Evolutionary conservation across 1,140 invertebrate genomes (phyloP).

Genomic region (Mercenaria mercenaria): DNA sequence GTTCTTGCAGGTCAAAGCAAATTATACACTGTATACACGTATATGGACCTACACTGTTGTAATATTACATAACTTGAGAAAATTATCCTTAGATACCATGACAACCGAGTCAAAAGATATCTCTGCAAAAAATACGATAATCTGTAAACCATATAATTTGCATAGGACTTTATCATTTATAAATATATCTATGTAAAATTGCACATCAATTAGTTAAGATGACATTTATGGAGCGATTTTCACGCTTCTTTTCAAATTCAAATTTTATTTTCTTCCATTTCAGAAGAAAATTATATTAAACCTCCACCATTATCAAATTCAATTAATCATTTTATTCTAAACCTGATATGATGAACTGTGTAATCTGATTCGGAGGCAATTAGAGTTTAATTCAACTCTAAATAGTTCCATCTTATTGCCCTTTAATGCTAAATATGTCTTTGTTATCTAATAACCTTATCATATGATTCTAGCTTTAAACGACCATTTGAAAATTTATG

Average conservation of each 20-base stretch:
- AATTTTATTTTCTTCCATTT: slow-evolving; percentile 49
- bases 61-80: too few species aligned
- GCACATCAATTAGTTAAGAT: slow-evolving; percentile 3
- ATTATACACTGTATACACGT: too few species aligned
- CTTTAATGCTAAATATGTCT: slow-evolving; percentile 20
- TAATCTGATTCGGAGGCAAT: slow-evolving; percentile 10
- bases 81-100: too few species aligned
- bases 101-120: too few species aligned
- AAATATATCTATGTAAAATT: background rate
- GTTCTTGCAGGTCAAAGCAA: too few species aligned
- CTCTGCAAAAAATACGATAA: too few species aligned
- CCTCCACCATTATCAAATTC: slow-evolving; percentile 5
- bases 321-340: slow-evolving; percentile 48
- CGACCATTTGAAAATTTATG: slow-evolving; percentile 50
- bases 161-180: background rate
- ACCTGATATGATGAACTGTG: background rate
- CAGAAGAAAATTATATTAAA: slow-evolving; percentile 38
- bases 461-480: slow-evolving; percentile 26
- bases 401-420: slow-evolving; percentile 20
- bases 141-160: background rate
- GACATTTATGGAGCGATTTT: background rate
- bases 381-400: slow-evolving; percentile 1
- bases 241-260: slow-evolving; percentile 5
- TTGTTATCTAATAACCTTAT: slow-evolving; percentile 50
- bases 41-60: too few species aligned